A percentile compares a stretch with the other conserved stretches of the same genome.
Evolutionary conservation across 2,888 invertebrate species (phyloP).

Genomic region (Neoitamus cyanurus): DNA sequence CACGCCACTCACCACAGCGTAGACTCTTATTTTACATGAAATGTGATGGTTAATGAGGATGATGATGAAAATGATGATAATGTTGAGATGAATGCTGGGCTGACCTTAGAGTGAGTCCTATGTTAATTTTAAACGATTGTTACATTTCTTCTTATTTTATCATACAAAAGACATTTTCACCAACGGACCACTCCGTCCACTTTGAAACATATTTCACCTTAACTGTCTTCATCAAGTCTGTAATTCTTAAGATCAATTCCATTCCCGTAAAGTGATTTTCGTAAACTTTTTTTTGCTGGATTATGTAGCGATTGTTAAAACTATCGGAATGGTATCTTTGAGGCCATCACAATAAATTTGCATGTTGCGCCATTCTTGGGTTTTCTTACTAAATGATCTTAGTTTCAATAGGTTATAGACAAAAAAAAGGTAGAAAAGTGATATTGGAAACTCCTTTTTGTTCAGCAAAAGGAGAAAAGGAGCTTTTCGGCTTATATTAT

Average conservation of each 20-base stretch:
- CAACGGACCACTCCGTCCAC: neutral
- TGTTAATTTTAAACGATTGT: neutral
- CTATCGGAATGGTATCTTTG: neutral
- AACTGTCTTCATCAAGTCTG: neutral
- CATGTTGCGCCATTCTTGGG: too few species aligned
- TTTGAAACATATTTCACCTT: neutral
- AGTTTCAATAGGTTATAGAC: too few species aligned
- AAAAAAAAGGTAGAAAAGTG: too few species aligned
- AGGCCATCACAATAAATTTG: neutral
- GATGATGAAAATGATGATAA: neutral
- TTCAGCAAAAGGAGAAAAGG: too few species aligned
- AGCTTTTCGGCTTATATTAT: too few species aligned
- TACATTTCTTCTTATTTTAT: neutral
- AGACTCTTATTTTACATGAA: neutral
- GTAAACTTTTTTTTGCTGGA: too few species aligned
- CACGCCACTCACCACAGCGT: neutral
- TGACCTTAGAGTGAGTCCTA: slow-evolving; percentile 23
- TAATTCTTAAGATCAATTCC: neutral
- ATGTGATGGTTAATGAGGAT: neutral
- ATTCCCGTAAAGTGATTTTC: neutral
- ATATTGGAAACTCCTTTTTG: too few species aligned
- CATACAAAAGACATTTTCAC: neutral
- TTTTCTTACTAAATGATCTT: too few species aligned
- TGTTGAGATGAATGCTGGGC: slow-evolving; percentile 9
- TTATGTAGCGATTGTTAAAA: too few species aligned